Evolutionary conservation across 2,888 invertebrate genomes (phyloP), one percentile per base, ranked within the genome.

Genomic region (Clanis bilineata): DNA sequence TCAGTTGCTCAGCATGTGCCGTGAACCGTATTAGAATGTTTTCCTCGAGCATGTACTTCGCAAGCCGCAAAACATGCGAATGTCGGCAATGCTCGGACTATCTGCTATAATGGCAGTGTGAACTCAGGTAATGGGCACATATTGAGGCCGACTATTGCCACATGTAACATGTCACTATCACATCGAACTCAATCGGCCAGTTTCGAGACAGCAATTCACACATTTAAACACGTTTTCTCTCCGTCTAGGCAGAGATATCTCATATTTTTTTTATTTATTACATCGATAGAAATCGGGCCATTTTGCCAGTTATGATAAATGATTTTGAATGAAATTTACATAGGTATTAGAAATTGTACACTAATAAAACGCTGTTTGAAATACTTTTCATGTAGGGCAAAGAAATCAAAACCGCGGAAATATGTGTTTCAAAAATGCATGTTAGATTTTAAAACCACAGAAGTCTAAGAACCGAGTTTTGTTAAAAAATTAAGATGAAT

Each of bases 1-100:
- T 56, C 23, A 56, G 39, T 43, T 18, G 32, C 25, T 15, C 28
- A 28, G 10, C 32, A 51, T 32, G 51, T 10, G 51, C 51, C 61
- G 47, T 45, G 41, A 44, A 61, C 57, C 63, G 63, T 63, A 57
- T 41, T 59, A 62, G 54, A 61, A 59, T 59, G 61, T 44, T 56
- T 59, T 63, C 58, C 57, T 59, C 54, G 41, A 51, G 56, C 28
- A 21, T 56, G 51, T 51, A 51, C 51, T 51, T 51, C 51, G 51
- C 51, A 51, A 51, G 51, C 32, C 51, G 51, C 51, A 51, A 51
- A 32, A 51, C 51, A 25, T 47, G 25, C 47, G 25, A 32, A 32
- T 51, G 51, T 32, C 32, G 51, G 25, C 51, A 51, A 51, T 51
- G 51, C 51, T 32, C 28, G 51, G 51, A 32, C 51, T 51, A 51